phyloP scores from a whole-genome alignment of 1,140 invertebrate genomes.

The Diabrotica undecimpunctata region DNA sequence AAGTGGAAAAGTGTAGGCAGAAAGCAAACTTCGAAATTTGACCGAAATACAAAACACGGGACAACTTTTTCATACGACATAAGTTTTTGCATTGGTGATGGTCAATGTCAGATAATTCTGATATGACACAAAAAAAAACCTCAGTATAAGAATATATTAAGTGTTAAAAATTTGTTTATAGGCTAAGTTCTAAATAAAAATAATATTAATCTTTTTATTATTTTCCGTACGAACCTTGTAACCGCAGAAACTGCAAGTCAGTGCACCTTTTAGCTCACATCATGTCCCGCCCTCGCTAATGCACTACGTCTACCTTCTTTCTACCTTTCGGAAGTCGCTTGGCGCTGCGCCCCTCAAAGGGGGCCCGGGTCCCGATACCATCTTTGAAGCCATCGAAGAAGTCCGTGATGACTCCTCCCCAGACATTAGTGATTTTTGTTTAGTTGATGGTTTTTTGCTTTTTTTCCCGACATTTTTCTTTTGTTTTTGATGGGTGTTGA shows the following conservation, averaged over 20 bases:
- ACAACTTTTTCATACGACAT: too few relatives aligned
- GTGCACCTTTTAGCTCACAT: background rate
- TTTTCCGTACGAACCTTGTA: background rate
- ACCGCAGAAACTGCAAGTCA: background rate
- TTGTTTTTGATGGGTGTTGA: background rate
- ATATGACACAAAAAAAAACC: too few relatives aligned
- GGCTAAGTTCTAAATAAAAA: too few relatives aligned
- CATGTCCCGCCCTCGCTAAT: background rate
- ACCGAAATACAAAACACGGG: too few relatives aligned
- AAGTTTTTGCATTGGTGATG: too few relatives aligned
- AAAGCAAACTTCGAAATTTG: too few relatives aligned
- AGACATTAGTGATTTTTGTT: conserved; percentile 2
- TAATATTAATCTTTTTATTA: background rate
- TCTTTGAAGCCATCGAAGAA: background rate
- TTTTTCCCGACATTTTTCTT: background rate
- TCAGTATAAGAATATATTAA: too few relatives aligned
- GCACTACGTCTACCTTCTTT: background rate
- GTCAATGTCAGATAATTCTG: too few relatives aligned
- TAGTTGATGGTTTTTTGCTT: background rate
- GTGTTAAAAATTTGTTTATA: too few relatives aligned
- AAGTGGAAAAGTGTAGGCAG: too few relatives aligned
- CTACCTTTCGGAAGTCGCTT: conserved; percentile 1
- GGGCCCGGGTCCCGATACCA: background rate
- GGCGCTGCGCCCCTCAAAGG: background rate
- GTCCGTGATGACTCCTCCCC: background rate